Conservation (phyloP, 2,797 vertebrate species). For the Sebastes kiyomatsui region DNA sequence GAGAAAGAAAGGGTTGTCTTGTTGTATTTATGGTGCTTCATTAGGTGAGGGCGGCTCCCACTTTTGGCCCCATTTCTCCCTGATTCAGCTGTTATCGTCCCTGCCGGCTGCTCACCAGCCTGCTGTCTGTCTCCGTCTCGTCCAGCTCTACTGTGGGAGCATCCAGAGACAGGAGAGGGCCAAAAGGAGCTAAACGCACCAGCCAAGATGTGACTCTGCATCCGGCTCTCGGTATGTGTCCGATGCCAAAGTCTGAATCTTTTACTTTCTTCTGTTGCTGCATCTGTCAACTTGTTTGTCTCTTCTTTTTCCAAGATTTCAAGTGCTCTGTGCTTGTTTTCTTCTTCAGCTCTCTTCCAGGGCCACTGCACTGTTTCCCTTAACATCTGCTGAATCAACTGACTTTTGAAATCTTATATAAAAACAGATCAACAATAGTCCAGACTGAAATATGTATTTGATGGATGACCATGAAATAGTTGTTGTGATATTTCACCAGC, state of each 20-base stretch:
- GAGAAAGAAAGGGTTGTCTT: not conserved
- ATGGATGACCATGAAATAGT: not conserved
- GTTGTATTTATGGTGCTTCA: conserved; percentile 37
- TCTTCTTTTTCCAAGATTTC: not conserved
- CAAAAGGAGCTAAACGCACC: not conserved
- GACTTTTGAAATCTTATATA: not conserved
- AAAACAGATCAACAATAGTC: not conserved
- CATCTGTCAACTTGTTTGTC: conserved; percentile 22
- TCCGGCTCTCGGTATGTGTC: not conserved
- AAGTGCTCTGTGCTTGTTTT: not conserved
- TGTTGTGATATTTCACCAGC: not conserved
- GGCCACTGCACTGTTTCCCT: not conserved
- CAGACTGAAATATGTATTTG: not conserved
- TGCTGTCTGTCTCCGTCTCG: not conserved
- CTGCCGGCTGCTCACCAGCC: not conserved
- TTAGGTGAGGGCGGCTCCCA: conserved; percentile 27
- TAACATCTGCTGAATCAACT: not conserved
- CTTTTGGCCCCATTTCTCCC: conserved; percentile 47
- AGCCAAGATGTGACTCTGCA: conserved; percentile 32
- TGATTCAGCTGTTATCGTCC: conserved; percentile 56
- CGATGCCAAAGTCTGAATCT: conserved; percentile 6
- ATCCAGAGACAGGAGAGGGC: conserved; percentile 11
- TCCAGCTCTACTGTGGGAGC: not conserved
- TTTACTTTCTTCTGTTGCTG: conserved; percentile 4
- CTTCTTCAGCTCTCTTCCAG: not conserved